Base-by-base conservation (phyloP, 2,797 vertebrate genomes). In the Paguma larvata region DNA sequence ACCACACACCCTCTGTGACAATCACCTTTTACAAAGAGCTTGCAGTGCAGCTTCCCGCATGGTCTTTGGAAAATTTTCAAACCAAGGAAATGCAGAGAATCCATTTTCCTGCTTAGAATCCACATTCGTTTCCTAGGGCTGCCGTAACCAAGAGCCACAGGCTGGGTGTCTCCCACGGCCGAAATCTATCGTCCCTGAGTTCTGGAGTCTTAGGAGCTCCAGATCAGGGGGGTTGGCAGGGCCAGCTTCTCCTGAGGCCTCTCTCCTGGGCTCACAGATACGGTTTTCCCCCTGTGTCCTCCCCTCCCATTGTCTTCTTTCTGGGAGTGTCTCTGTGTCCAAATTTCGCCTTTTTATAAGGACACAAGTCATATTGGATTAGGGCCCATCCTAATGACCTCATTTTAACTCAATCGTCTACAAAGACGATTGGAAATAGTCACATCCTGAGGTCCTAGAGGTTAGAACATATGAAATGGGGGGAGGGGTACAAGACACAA, bases 1-100 rank as follows among this genome's bases (percentile, higher is more conserved):
- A 41, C 7, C 23, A 6, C 62, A n/a, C 38, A 27, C 91, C 13
- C 4, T 65, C 63, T 38, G 0, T 67, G 62, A 51, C 41, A 30
- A 34, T 7, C 7, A 30, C 14, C 23, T 92, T 85, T 85, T 41
- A 93, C 16, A 34, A 86, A 87, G 62, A 63, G 27, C 51, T 18
- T 19, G 25, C 23, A 23, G 15, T 6, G 11, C 7, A 19, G 34
- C 23, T 56, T 51, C 80, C 62, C 9, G n/a, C 18, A 18, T 23
- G 8, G 48, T 19, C 30, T 83, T 48, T 72, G n/a, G 41, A 56
- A 77, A 93, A 48, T 23, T 73, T 51, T 82, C 32, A 46, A 78
- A 65, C 62, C 53, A 41, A 72, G 44, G 44, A 90, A 93, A 72
- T 92, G 51, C 80, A 46, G 72, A 86, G 34, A 87, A 75, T 7